A percentile compares a stretch with the other conserved stretches of the same genome.
These are phyloP conservation scores for Platyura marginata DNA, from an alignment of 1,140 invertebrate genomes.

Conservation along the genomic window DNA sequence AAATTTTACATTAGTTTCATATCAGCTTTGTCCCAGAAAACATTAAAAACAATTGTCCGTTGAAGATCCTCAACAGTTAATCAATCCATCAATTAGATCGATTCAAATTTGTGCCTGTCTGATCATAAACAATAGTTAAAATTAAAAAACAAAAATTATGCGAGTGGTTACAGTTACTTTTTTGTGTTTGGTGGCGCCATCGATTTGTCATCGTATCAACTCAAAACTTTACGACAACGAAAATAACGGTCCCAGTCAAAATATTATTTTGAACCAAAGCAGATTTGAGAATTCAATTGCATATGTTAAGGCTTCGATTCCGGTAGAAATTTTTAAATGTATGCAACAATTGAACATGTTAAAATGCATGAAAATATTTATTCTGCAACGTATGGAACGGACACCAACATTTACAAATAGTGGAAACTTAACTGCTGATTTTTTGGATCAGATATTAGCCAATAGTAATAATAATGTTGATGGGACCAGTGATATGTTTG, in stretches of 20 bases:
- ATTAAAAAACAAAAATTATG: too few relatives aligned
- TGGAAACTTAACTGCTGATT: conserved; percentile 19
- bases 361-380: conserved; percentile 22
- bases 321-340: conserved; percentile 20
- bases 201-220: neutral
- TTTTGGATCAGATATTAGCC: conserved; percentile 19
- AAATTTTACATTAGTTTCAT: too few relatives aligned
- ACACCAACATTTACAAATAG: conserved; percentile 7
- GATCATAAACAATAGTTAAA: too few relatives aligned
- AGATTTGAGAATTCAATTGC: conserved; percentile 7
- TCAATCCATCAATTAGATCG: too few relatives aligned
- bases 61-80: too few relatives aligned
- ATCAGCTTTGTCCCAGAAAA: too few relatives aligned
- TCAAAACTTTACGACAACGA: neutral
- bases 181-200: neutral
- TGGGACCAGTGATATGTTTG: conserved; percentile 11
- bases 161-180: too few relatives aligned
- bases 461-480: conserved; percentile 7
- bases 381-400: conserved; percentile 18
- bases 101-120: too few relatives aligned
- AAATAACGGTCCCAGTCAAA: neutral
- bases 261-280: neutral
- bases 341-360: conserved; percentile 13
- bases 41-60: too few relatives aligned
- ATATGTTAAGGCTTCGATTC: conserved; percentile 19